Percentiles rank a stretch among this genome's conserved stretches.
phyloP scores from a whole-genome alignment of 1,140 invertebrate genomes.

The Linepithema humile region DNA sequence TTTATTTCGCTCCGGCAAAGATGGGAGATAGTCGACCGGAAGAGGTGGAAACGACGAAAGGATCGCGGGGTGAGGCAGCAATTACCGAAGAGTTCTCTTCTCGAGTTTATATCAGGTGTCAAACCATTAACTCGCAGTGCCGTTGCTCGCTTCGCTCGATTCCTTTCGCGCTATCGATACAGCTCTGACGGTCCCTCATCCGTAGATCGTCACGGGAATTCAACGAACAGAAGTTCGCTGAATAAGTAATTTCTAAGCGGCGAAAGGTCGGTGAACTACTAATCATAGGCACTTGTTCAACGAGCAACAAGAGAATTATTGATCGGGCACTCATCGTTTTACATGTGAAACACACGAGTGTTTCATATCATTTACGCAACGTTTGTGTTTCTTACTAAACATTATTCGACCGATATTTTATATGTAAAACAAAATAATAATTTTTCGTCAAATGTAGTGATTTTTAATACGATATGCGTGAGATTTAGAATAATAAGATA shows the following conservation, averaged over 20 bases:
- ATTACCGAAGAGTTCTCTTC: constrained; percentile 45
- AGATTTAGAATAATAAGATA: no score
- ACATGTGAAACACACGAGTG: not conserved
- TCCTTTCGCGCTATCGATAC: constrained; percentile 11
- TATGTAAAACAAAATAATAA: no score
- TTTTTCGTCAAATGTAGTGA: no score
- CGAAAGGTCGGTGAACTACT: constrained; percentile 14
- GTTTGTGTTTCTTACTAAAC: no score
- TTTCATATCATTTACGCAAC: no score
- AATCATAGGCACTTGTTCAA: not conserved
- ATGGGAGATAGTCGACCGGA: constrained; percentile 45
- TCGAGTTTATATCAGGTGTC: constrained; percentile 57
- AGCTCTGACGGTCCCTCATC: not conserved
- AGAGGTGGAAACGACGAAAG: constrained; percentile 35
- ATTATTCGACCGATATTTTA: no score
- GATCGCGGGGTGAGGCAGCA: constrained; percentile 47
- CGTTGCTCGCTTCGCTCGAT: constrained; percentile 24
- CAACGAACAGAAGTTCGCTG: constrained; percentile 2
- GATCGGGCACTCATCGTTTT: not conserved
- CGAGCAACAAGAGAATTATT: constrained; percentile 6
- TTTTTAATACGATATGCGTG: no score
- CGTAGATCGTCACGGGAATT: constrained; percentile 15
- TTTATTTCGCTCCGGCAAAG: constrained; percentile 21
- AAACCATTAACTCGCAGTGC: constrained; percentile 62
- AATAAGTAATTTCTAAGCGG: constrained; percentile 45